Evolutionary conservation across 2,888 invertebrate species (phyloP).

Genomic region (Leptinotarsa haldemani): DNA sequence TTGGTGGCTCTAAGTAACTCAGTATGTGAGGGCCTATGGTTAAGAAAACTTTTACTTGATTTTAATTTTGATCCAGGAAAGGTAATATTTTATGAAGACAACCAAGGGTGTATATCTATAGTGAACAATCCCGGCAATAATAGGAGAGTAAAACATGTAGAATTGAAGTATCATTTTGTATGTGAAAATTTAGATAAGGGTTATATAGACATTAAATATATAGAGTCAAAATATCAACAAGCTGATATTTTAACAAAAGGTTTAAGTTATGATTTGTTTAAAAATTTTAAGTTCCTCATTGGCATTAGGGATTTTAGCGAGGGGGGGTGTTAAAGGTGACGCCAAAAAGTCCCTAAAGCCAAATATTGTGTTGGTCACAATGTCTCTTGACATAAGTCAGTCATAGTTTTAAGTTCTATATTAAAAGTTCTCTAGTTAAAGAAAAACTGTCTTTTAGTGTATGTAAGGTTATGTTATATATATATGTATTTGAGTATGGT

Average conservation of each 20-base stretch:
- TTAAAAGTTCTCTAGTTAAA: too few relatives aligned
- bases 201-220: conserved; percentile 17
- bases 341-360: background rate
- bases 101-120: conserved; percentile 31
- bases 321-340: conserved; percentile 4
- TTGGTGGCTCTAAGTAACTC: conserved; percentile 35
- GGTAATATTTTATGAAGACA: conserved; percentile 29
- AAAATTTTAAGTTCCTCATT: conserved; percentile 1
- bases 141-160: conserved; percentile 40
- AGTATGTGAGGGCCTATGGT: conserved; percentile 37
- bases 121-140: conserved; percentile 36
- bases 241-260: conserved; percentile 33
- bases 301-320: conserved; percentile 2
- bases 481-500: too few relatives aligned
- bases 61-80: conserved; percentile 30
- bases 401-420: too few relatives aligned
- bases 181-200: conserved; percentile 36
- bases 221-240: conserved; percentile 15
- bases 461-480: too few relatives aligned
- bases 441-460: too few relatives aligned
- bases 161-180: conserved; percentile 33
- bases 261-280: background rate
- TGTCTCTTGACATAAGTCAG: too few relatives aligned
- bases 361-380: too few relatives aligned
- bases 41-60: conserved; percentile 37